Evolutionary conservation across 2,888 invertebrate genomes (phyloP), one percentile per base, ranked within the genome.

Genomic region (Ectobius pallidus): DNA sequence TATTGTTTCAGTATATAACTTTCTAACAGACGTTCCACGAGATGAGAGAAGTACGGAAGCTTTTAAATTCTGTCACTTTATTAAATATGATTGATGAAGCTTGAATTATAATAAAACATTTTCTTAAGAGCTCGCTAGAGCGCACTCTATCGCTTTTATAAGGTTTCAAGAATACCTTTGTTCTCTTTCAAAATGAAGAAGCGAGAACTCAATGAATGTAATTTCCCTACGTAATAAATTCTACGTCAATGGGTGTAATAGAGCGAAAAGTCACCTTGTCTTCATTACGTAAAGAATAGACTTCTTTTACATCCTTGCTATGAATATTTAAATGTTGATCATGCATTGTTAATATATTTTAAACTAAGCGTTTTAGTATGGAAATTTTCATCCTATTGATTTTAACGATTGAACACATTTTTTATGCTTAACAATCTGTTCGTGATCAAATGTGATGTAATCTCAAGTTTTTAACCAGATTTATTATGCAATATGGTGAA

Each of bases 31-130:
- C 46, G n/a, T n/a, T 14, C 7, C 3, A n/a, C n/a, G n/a, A n/a
- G n/a, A n/a, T n/a, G n/a, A n/a, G 16, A n/a, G n/a, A 46, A n/a
- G 46, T 3, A n/a, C 16, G 46, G 46, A n/a, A 11, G 11, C 46
- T 39, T 39, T 6, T 9, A 39, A 39, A 39, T 39, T 6, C 39
- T 46, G 46, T 46, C 46, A 46, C 46, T 46, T 46, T n/a, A 46
- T 46, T 46, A 46, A n/a, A 46, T 46, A n/a, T 46, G 46, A 46
- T 46, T 46, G 46, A 46, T 46, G 46, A 46, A 46, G n/a, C 9
- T 46, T 46, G n/a, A 46, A 46, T 46, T 46, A 46, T n/a, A n/a
- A n/a, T 46, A 46, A 11, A n/a, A 46, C 46, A 11, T 46, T n/a
- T 46, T 7, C 46, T n/a, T 3, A 46, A 46, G 46, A 14, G 46